A percentile compares a stretch with the other conserved stretches of the same genome.
phyloP scores from a whole-genome alignment of 2,797 vertebrate genomes.

The Coregonus suidteri region DNA sequence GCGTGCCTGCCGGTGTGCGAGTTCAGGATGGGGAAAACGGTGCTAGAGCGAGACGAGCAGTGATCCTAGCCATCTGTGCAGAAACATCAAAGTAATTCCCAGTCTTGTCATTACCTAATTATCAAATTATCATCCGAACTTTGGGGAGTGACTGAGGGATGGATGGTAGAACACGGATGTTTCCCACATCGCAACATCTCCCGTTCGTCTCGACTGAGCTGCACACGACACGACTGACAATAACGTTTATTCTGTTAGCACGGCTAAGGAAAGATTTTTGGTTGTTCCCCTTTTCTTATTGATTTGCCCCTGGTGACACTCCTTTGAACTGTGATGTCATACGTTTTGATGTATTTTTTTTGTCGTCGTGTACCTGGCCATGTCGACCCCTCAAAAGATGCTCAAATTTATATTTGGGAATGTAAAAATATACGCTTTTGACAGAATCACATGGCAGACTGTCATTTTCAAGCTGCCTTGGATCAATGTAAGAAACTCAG shows the following conservation, averaged over 20 bases:
- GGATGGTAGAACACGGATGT: background rate
- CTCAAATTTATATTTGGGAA: background rate
- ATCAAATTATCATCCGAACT: constrained; percentile 6
- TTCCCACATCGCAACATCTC: background rate
- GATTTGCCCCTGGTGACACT: background rate
- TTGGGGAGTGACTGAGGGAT: background rate
- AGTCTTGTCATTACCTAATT: background rate
- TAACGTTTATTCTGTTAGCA: background rate
- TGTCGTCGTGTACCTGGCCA: background rate
- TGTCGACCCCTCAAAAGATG: background rate
- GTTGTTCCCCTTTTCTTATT: background rate
- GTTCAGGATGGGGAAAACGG: background rate
- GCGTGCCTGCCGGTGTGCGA: background rate
- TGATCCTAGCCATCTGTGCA: background rate
- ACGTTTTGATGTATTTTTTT: background rate
- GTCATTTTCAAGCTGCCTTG: background rate
- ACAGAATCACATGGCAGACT: background rate
- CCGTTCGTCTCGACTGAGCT: background rate
- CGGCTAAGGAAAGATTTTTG: background rate
- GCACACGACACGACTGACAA: background rate
- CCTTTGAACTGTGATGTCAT: background rate
- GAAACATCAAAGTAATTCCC: background rate
- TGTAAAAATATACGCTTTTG: background rate
- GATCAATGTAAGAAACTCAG: background rate
- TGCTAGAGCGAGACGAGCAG: background rate